Evolutionary conservation across 2,888 invertebrate genomes (phyloP), one percentile per base, ranked within the genome.

Genomic region (Drosophila pseudotalamancana): DNA sequence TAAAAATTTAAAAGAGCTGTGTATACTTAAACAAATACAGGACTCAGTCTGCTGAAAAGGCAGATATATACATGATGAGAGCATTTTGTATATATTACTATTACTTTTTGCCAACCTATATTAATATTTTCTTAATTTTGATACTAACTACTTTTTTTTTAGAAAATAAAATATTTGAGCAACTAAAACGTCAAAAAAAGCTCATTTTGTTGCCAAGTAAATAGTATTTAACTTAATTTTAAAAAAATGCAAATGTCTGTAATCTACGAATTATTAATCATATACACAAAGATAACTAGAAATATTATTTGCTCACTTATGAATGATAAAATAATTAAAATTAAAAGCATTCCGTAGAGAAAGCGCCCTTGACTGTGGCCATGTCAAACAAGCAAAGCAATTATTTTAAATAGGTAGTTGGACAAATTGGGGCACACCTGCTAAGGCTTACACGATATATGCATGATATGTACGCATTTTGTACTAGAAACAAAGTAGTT

Each of bases 381-480:
- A 55, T 56, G 62, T 48, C 35, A 49, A 31, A 27, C 18, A 12
- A 27, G 14, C 21, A 23, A 43, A 64, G 46, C 40, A 63, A 75
- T 75, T 63, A 75, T 53, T 70, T 51, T 12, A 71, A 75, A 63
- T 39, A 37, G 42, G 42, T 49, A n/a, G 53, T 6, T 25, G 45
- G 35, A 46, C 40, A 45, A 56, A 55, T 64, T 84, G 29, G 67
- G 61, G 32, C 83, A 69, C 80, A 87, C 66, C 79, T 87, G 86
- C 51, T 40, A 31, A 11, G 57, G 55, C 43, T 63, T 70, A 74
- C 86, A 87, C 70, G 59, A 40, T 68, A 31, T 6, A 23, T 5
- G 8, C 11, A 18, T 18, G 18, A 12, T 46, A 34, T 21, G 9
- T 29, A 11, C 6, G 14, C n/a, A n/a, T 21, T 12, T n/a, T 16